Base-by-base conservation (phyloP, 2,888 invertebrate species). In the Ectemnius continuus region DNA sequence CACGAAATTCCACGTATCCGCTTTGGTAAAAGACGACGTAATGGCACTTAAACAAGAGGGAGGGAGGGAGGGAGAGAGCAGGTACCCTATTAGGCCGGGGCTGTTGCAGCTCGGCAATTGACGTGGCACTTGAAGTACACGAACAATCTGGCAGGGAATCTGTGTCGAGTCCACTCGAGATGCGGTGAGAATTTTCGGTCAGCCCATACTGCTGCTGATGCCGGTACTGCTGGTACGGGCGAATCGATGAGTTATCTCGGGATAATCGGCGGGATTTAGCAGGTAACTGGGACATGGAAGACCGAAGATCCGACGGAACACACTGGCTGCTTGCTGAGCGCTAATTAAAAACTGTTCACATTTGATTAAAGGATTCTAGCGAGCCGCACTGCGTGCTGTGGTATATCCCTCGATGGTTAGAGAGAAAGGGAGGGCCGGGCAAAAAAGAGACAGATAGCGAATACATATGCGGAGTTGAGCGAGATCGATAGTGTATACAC, bases 321-420 rank as follows among this genome's bases (percentile, higher is more conserved):
- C 73, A 79, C 80, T 81, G 80, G 74, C 64, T 70, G 72, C 79
- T 78, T 79, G 75, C 73, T 76, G 67, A 83, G 73, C 77, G 66
- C 80, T 84, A 84, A 87, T 87, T 84, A 85, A 87, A 88, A 87
- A 85, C 82, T 85, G 84, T 84, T 87, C 84, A 80, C 82, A 86
- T 85, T 86, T 86, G 85, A 87, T 87, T 86, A 85, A 85, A 88
- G 81, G 79, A 78, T 82, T 84, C 80, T 74, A 68, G 61, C 61
- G 67, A 57, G 56, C 62, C 61, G 36, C 67, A 26, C 61, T 61
- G 36, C 36, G 36, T 36, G 8, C 36, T 36, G 36, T 11, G 36
- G 61, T 26, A 70, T 56, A 56, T 75, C 11, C 46, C 68, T 45
- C 61, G 47, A 66, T 48, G 26, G 67, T 28, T 72, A 62, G 57